phyloP scores from a whole-genome alignment of 2,888 invertebrate species.

The Scotopteryx bipunctaria region DNA sequence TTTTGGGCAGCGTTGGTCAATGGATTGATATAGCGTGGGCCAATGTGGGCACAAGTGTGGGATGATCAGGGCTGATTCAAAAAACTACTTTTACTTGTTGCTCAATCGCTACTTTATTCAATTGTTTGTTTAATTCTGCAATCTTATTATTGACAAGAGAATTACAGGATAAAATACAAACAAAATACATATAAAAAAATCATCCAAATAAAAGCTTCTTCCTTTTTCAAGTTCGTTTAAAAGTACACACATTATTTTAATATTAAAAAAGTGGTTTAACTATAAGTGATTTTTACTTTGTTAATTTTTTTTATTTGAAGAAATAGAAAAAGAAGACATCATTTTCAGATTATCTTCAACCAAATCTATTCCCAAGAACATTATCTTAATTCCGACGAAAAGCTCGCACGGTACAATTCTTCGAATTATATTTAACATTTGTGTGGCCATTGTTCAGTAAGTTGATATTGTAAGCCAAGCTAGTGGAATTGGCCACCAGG shows the following conservation, averaged over 20 bases:
- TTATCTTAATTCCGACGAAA: constrained; percentile 11
- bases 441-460: no score
- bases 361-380: constrained; percentile 7
- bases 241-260: no score
- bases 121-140: no score
- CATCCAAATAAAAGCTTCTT: no score
- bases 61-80: constrained; percentile 39
- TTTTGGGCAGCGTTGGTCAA: constrained; percentile 76
- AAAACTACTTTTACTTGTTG: constrained; percentile 60
- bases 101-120: constrained; percentile 36
- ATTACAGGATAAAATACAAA: no score
- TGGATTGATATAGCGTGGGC: constrained; percentile 40
- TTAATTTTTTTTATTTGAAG: background rate
- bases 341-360: background rate
- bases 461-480: constrained; percentile 15
- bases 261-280: no score
- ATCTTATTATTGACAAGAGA: no score
- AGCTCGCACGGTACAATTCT: background rate
- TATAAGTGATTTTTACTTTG: no score
- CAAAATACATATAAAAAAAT: no score
- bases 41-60: constrained; percentile 56
- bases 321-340: background rate
- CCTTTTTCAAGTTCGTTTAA: no score
- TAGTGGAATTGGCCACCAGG: no score
- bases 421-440: constrained; percentile 13